Conservation (phyloP, 2,797 vertebrate genomes). For the Psittacula derbiana region DNA sequence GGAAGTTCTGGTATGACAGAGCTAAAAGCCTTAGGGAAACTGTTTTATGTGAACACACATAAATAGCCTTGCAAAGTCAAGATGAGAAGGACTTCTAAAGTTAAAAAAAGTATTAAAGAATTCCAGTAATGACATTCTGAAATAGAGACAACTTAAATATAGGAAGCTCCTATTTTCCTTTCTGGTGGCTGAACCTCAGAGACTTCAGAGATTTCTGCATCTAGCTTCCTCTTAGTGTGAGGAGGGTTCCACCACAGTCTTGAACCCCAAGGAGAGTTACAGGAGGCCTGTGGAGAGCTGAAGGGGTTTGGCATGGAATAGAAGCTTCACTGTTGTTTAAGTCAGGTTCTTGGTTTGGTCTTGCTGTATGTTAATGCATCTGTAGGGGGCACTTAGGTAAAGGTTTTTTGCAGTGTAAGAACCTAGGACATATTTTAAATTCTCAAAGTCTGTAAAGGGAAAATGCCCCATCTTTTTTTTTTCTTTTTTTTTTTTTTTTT, state of each 20-base stretch:
- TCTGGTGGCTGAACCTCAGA: background rate
- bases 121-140: background rate
- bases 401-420: background rate
- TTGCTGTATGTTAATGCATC: background rate
- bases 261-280: background rate
- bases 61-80: background rate
- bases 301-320: background rate
- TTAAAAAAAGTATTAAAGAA: background rate
- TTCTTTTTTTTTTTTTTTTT: background rate
- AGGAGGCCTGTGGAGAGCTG: background rate
- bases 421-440: background rate
- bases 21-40: conserved; percentile 45
- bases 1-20: conserved; percentile 57
- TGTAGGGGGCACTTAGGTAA: background rate
- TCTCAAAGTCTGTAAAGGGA: background rate
- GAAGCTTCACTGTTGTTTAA: background rate
- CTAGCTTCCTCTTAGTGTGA: background rate
- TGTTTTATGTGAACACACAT: background rate
- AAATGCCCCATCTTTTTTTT: background rate
- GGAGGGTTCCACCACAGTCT: background rate
- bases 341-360: background rate
- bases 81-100: background rate
- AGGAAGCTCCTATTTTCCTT: background rate
- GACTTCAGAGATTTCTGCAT: background rate
- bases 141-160: background rate